Conservation (phyloP, 2,797 vertebrate species). For the Thalassophryne amazonica region DNA sequence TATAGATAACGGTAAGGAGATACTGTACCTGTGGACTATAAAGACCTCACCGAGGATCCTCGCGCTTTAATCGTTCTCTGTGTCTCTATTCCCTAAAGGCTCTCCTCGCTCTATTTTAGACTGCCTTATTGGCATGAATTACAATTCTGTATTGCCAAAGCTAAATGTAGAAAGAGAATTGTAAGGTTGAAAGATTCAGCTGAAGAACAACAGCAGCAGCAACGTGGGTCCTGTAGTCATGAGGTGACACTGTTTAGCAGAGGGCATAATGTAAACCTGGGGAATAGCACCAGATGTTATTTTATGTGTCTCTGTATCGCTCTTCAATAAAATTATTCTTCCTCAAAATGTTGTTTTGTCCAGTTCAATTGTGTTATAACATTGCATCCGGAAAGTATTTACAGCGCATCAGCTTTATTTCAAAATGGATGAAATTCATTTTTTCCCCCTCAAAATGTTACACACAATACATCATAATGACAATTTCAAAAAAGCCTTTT, state of each 20-base stretch:
- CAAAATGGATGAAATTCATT: too few species aligned
- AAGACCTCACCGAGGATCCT: constrained; percentile 71
- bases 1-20: constrained; percentile 74
- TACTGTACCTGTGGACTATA: constrained; percentile 70
- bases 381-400: too few species aligned
- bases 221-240: constrained; percentile 46
- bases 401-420: too few species aligned
- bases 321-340: constrained; percentile 79
- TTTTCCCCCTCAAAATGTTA: too few species aligned
- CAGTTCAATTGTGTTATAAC: too few species aligned
- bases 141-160: constrained; percentile 80
- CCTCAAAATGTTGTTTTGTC: constrained; percentile 54
- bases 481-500: too few species aligned
- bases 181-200: constrained; percentile 25
- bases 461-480: too few species aligned
- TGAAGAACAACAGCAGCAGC: constrained; percentile 33
- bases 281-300: constrained; percentile 73
- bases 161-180: constrained; percentile 67
- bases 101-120: constrained; percentile 72
- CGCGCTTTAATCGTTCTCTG: constrained; percentile 74
- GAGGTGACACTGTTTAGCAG: constrained; percentile 53
- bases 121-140: constrained; percentile 75
- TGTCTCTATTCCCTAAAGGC: constrained; percentile 72
- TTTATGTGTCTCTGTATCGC: constrained; percentile 78
- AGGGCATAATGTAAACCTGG: constrained; percentile 59